Percentiles rank a stretch among this genome's conserved stretches.
phyloP scores from a whole-genome alignment of 2,888 invertebrate species.

The Seira ritae region DNA sequence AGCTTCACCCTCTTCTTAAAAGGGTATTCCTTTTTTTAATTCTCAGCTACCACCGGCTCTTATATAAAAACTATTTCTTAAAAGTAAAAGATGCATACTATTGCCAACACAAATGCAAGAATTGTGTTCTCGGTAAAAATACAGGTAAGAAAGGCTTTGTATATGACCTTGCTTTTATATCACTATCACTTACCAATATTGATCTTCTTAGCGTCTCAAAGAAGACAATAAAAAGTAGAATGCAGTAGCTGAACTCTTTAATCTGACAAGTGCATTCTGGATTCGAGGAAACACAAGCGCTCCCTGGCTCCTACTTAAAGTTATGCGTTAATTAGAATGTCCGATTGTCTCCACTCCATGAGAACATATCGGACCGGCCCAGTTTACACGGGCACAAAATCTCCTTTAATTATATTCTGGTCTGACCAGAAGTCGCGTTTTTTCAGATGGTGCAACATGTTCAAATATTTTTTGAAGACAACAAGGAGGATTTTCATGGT shows the following conservation, averaged over 20 bases:
- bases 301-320: constrained; percentile 43
- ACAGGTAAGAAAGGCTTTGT: too few species aligned
- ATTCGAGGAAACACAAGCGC: neutral
- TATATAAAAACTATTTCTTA: too few species aligned
- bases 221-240: constrained; percentile 26
- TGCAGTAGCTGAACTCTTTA: neutral
- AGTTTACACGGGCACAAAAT: neutral
- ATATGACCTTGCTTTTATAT: too few species aligned
- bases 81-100: too few species aligned
- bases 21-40: too few species aligned
- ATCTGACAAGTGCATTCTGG: constrained; percentile 1
- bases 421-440: neutral
- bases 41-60: too few species aligned
- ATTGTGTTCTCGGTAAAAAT: too few species aligned
- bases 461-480: too few species aligned
- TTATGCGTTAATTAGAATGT: constrained; percentile 70
- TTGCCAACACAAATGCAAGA: too few species aligned
- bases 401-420: neutral
- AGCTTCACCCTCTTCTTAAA: too few species aligned
- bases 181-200: neutral
- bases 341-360: constrained; percentile 28
- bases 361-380: constrained; percentile 24
- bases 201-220: neutral
- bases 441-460: neutral
- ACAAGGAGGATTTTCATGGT: neutral